Conservation (phyloP, 1,140 invertebrate genomes). For the Cherax quadricarinatus region DNA sequence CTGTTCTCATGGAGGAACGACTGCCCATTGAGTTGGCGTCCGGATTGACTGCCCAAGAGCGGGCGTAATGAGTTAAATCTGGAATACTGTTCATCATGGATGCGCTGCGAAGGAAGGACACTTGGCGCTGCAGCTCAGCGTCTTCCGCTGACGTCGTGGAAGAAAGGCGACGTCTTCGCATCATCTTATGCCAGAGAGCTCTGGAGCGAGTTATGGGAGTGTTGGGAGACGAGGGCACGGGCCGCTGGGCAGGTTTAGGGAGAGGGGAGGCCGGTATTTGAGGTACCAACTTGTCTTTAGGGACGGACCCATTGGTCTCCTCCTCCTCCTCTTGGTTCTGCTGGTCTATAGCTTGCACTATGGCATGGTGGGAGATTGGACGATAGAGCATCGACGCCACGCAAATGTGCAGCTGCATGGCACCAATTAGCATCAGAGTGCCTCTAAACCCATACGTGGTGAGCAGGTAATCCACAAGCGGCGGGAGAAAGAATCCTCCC, state of each 20-base stretch:
- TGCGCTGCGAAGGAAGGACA: conserved; percentile 68
- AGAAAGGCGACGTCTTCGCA: conserved; percentile 1
- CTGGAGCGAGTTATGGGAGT: not conserved
- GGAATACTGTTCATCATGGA: conserved; percentile 72
- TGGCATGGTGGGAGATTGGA: conserved; percentile 75
- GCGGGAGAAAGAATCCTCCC: conserved; percentile 88
- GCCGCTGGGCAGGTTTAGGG: not conserved
- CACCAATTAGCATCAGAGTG: conserved; percentile 85
- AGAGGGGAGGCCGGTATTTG: conserved; percentile 2
- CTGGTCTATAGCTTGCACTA: conserved; percentile 46
- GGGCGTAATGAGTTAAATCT: conserved; percentile 68
- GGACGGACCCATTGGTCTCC: not conserved
- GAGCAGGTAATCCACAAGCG: conserved; percentile 84
- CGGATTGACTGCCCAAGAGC: conserved; percentile 50
- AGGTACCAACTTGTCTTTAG: conserved; percentile 28
- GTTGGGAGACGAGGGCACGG: not conserved
- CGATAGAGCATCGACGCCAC: conserved; percentile 85
- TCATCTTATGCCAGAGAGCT: conserved; percentile 49
- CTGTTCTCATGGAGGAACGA: conserved; percentile 7
- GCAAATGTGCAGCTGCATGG: conserved; percentile 87
- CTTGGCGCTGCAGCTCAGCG: conserved; percentile 55
- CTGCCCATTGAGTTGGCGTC: conserved; percentile 12
- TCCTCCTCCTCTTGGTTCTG: conserved; percentile 1
- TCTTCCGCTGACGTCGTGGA: conserved; percentile 17
- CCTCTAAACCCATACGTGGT: conserved; percentile 84